Conservation (phyloP, 1,140 invertebrate genomes). For the Saccostrea glomerata region DNA sequence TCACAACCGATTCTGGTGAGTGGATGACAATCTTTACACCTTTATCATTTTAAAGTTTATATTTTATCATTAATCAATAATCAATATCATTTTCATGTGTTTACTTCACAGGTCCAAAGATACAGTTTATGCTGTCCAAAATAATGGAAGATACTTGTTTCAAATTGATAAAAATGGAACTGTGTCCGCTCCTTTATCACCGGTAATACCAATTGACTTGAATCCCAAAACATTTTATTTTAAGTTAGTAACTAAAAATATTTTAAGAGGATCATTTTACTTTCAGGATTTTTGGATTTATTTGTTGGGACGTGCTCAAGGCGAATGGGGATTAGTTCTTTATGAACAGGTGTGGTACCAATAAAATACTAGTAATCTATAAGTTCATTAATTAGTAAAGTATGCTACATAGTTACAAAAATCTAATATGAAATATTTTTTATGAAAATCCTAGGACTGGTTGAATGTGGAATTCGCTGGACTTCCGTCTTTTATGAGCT, state of each 20-base stretch:
- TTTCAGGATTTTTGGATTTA: constrained; percentile 62
- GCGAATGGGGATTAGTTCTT: constrained; percentile 56
- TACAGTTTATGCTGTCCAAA: constrained; percentile 60
- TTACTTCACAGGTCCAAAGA: constrained; percentile 53
- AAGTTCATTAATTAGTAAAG: not conserved
- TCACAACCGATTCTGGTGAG: constrained; percentile 33
- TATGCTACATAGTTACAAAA: not conserved
- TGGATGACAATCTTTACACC: not conserved
- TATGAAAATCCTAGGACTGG: constrained; percentile 49
- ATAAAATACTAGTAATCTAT: not conserved
- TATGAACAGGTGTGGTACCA: constrained; percentile 61
- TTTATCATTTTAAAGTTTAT: too few relatives aligned
- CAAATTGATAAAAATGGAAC: constrained; percentile 40
- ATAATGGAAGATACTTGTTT: constrained; percentile 61
- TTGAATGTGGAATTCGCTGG: constrained; percentile 56
- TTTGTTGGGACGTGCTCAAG: constrained; percentile 52
- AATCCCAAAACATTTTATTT: too few relatives aligned
- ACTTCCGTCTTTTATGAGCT: constrained; percentile 39
- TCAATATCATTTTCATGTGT: too few relatives aligned
- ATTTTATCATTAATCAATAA: too few relatives aligned
- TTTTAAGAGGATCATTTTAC: not conserved
- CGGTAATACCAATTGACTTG: constrained; percentile 20
- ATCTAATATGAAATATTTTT: not conserved
- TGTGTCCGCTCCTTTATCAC: constrained; percentile 26
- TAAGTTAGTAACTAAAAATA: too few relatives aligned